Base-by-base conservation (phyloP, 2,113 vertebrate genomes). In the Sardina pilchardus region DNA sequence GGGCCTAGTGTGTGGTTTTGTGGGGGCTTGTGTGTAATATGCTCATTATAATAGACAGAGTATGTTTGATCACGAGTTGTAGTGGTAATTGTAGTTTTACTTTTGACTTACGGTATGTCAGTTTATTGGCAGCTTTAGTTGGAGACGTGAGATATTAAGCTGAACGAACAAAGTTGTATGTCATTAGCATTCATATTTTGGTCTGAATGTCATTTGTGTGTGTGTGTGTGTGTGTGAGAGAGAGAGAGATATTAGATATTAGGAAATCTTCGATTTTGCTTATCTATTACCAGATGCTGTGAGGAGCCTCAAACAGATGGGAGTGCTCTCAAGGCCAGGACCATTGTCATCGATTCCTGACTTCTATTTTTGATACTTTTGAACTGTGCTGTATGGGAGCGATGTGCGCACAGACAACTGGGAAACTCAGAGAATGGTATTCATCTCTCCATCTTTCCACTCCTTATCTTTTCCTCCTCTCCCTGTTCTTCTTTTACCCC, bases 201-300 rank as follows among this genome's bases (percentile, higher is more conserved):
- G 5, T 4, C 45, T 45, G 45, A 48, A 30, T 17, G 44, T 6
- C 10, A 48, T n/a, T 7, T 16, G 24, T 80, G 10, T 26, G n/a
- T 80, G 75, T 34, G 67, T 75, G 67, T 75, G 67, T 26, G 67
- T 75, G 67, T 81, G 81, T 21, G 81, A 21, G 81, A 30, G 82
- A 26, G 0, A 39, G 82, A 26, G 48, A 10, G 45, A 14, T 47
- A 42, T 24, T 19, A n/a, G 48, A 50, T 56, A 56, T 24, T 19
- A 59, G 53, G 53, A 24, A 24, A 59, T 59, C 53, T 21, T 59
- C 53, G 24, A 6, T 19, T 24, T 59, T 59, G 21, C 53, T 21
- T 59, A 59, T 59, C 53, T 59, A 19, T 59, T 24, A 59, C 3
- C 24, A 59, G 4, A 24, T 59, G 53, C 19, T 24, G 21, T 59